Evolutionary conservation across 2,888 invertebrate species (phyloP).

Genomic region (Xylophagus ater): DNA sequence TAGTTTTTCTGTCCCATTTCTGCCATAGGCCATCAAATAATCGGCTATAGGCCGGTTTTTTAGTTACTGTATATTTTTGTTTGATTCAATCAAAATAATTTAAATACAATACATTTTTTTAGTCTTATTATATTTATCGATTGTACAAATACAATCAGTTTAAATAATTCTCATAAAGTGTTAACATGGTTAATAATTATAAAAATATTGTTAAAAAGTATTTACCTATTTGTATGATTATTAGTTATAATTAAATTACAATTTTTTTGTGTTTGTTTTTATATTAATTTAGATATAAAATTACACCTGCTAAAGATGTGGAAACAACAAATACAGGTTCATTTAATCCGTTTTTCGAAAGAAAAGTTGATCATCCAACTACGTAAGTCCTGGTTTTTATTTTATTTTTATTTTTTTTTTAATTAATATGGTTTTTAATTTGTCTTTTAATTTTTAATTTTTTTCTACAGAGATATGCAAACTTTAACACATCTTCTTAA

Average conservation of each 20-base stretch:
- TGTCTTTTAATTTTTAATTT: slow-evolving; percentile 3
- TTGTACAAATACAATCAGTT: too few species aligned
- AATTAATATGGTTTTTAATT: not conserved
- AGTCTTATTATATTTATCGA: too few species aligned
- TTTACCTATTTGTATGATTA: too few species aligned
- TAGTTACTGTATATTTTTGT: too few species aligned
- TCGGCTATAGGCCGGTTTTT: too few species aligned
- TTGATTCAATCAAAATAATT: too few species aligned
- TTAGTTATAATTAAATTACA: slow-evolving; percentile 9
- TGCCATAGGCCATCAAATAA: too few species aligned
- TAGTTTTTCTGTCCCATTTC: too few species aligned
- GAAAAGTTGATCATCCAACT: slow-evolving; percentile 63
- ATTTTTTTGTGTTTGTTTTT: slow-evolving; percentile 15
- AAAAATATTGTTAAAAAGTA: too few species aligned
- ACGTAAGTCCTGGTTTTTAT: slow-evolving; percentile 51
- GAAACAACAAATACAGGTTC: slow-evolving; percentile 47
- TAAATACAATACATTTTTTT: too few species aligned
- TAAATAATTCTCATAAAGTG: too few species aligned
- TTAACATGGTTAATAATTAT: too few species aligned
- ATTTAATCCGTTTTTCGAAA: slow-evolving; percentile 64
- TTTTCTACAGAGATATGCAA: slow-evolving; percentile 63
- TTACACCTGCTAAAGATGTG: slow-evolving; percentile 41
- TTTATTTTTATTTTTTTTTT: not conserved
- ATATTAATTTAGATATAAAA: slow-evolving; percentile 32
- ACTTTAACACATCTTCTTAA: slow-evolving; percentile 89